Percentiles rank a stretch among this genome's conserved stretches.
phyloP scores from a whole-genome alignment of 2,888 invertebrate genomes.

The Amiota minor region DNA sequence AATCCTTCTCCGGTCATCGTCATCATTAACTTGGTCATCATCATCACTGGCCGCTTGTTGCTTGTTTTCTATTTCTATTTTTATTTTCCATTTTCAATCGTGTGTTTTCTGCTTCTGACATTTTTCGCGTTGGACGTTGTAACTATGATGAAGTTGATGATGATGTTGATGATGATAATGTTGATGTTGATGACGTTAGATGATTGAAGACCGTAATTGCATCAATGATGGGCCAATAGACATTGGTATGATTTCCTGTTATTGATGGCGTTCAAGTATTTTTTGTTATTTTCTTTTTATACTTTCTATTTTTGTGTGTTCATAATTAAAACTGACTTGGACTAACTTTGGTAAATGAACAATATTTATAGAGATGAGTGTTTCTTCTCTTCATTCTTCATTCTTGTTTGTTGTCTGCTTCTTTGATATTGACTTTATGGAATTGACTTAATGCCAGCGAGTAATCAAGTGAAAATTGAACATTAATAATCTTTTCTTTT shows the following conservation, averaged over 20 bases:
- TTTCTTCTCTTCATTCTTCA: neutral
- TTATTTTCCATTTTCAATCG: neutral
- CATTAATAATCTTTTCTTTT: too few relatives aligned
- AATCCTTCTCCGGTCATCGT: too few relatives aligned
- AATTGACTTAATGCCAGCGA: too few relatives aligned
- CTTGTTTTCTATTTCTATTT: too few relatives aligned
- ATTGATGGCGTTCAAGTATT: neutral
- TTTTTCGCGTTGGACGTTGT: neutral
- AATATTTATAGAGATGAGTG: neutral
- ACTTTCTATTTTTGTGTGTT: neutral
- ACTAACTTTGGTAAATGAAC: neutral
- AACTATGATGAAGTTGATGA: neutral
- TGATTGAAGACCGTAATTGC: conserved; percentile 21
- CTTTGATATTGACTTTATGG: too few relatives aligned
- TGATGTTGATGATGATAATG: neutral
- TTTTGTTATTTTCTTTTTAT: conserved; percentile 8
- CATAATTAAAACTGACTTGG: conserved; percentile 20
- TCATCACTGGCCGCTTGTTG: too few relatives aligned
- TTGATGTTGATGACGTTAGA: neutral
- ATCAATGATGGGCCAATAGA: neutral
- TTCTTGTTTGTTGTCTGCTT: too few relatives aligned
- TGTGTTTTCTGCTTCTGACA: conserved; percentile 10
- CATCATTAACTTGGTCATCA: too few relatives aligned
- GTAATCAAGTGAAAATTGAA: too few relatives aligned
- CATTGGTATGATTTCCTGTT: conserved; percentile 9